Evolutionary conservation across 1,140 invertebrate genomes (phyloP).

Genomic region (Prorops nasuta): DNA sequence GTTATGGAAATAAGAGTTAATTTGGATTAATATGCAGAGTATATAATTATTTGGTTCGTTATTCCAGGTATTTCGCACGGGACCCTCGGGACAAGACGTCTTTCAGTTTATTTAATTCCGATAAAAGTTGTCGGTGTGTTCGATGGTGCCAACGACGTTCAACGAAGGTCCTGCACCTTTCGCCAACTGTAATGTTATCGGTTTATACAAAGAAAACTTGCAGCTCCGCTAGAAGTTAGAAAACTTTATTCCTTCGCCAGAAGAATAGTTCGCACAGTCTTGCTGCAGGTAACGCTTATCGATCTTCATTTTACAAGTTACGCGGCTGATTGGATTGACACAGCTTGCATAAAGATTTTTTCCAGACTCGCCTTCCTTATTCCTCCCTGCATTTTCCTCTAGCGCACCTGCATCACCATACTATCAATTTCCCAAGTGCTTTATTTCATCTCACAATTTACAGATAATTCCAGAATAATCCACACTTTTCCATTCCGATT

Average conservation of each 20-base stretch:
- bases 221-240: neutral
- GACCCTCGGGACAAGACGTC: too few species aligned
- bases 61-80: too few species aligned
- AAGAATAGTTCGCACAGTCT: constrained; percentile 2
- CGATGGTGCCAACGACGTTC: neutral
- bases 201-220: constrained; percentile 8
- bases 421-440: neutral
- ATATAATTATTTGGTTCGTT: too few species aligned
- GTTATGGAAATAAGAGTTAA: too few species aligned
- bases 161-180: constrained; percentile 4
- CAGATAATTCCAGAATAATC: neutral
- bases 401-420: neutral
- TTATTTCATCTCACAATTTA: neutral
- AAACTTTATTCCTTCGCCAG: constrained; percentile 10
- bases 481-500: too few species aligned
- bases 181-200: constrained; percentile 23
- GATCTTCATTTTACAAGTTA: constrained; percentile 19
- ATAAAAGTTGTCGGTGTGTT: constrained; percentile 8
- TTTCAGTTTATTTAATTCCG: constrained; percentile 11
- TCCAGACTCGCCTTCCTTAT: neutral
- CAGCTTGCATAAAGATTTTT: neutral
- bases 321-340: neutral
- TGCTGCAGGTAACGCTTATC: constrained; percentile 11
- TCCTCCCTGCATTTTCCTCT: neutral
- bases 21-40: too few species aligned